Evolutionary conservation across 2,888 invertebrate species (phyloP).

Genomic region (Sinodicranocentrus sp.): DNA sequence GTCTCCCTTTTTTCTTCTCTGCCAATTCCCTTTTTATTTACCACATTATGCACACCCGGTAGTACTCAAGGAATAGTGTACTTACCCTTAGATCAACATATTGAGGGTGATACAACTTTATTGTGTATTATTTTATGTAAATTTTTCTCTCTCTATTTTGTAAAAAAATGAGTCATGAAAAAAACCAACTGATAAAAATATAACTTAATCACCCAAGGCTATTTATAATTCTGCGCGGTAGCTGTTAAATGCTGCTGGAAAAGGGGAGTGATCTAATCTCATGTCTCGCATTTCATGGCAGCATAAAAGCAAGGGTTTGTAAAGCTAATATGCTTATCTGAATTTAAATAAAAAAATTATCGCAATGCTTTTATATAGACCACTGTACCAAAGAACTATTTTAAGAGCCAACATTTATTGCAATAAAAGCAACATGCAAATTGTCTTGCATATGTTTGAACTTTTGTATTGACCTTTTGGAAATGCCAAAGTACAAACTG

Average conservation of each 20-base stretch:
- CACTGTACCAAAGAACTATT: too few relatives aligned
- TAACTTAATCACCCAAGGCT: not conserved
- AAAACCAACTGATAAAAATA: not conserved
- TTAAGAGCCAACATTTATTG: too few relatives aligned
- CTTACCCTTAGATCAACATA: not conserved
- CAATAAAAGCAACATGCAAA: too few relatives aligned
- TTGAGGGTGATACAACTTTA: not conserved
- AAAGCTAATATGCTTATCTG: too few relatives aligned
- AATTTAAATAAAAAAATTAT: too few relatives aligned
- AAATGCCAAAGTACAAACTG: too few relatives aligned
- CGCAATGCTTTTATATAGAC: too few relatives aligned
- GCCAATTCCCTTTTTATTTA: conserved; percentile 11
- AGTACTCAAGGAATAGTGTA: not conserved
- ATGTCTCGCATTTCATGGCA: not conserved
- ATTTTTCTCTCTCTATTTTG: not conserved
- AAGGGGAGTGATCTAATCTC: not conserved
- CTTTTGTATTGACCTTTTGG: too few relatives aligned
- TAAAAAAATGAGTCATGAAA: not conserved
- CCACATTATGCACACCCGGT: conserved; percentile 52
- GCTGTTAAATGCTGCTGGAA: conserved; percentile 27
- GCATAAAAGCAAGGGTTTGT: too few relatives aligned
- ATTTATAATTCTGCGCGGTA: not conserved
- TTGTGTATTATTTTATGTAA: conserved; percentile 2
- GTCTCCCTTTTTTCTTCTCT: conserved; percentile 28
- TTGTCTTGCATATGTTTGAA: too few relatives aligned